Evolutionary conservation across 2,797 vertebrate genomes (phyloP).

Genomic region (Cossypha polioptera): DNA sequence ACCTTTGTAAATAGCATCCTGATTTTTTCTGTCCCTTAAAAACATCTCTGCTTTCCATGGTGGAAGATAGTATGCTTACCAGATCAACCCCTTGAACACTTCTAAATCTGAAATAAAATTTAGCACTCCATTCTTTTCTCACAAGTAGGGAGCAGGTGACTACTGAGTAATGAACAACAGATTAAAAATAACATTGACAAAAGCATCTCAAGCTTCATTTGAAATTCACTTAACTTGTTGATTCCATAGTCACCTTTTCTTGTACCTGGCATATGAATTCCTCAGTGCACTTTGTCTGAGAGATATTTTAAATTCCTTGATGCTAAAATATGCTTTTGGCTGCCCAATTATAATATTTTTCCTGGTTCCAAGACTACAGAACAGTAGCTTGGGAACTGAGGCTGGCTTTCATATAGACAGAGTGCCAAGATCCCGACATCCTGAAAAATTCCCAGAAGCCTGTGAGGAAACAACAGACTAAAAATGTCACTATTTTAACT

Average conservation of each 20-base stretch:
- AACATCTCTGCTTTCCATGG: not conserved
- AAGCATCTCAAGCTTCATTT: not conserved
- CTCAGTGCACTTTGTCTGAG: not conserved
- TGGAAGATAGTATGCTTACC: not conserved
- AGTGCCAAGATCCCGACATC: not conserved
- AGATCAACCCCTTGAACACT: not conserved
- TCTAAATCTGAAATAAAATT: not conserved
- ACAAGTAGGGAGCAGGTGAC: not conserved
- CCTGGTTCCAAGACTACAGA: not conserved
- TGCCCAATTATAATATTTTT: not conserved
- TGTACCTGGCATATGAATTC: not conserved
- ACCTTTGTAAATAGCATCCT: not conserved
- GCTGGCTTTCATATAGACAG: not conserved
- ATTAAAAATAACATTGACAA: not conserved
- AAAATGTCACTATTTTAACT: conserved; percentile 28
- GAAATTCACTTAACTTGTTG: not conserved
- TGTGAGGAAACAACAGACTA: not conserved
- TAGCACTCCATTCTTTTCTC: not conserved
- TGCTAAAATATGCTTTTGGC: not conserved
- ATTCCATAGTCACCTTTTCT: not conserved
- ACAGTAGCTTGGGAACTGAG: not conserved
- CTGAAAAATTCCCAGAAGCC: not conserved
- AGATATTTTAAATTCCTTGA: not conserved
- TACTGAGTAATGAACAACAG: not conserved
- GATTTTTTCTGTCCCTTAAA: not conserved